Base-by-base conservation (phyloP, 2,888 invertebrate species). In the Villa cingulata region DNA sequence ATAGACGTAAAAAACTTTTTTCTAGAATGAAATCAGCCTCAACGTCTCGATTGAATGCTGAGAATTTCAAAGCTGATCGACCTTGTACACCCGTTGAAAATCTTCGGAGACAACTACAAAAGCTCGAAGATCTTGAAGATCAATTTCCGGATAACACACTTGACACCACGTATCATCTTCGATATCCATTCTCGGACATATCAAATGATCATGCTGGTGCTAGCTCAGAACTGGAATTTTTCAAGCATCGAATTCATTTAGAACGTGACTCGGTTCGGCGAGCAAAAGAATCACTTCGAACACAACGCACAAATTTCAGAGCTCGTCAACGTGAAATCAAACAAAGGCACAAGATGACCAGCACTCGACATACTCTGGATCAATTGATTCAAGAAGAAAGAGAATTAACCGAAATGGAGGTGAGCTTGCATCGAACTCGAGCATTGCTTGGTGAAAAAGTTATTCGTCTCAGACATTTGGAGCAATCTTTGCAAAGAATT, bases 371-470 rank as follows among this genome's bases (percentile, higher is more conserved):
- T 27, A 58, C 63, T 2, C 50, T 68, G 15, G 67, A 68, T 48
- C 66, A 70, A 50, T 50, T 65, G 23, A 70, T 70, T 32, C 64
- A 86, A 79, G 86, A 87, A 66, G 86, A 86, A 64, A 81, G 84
- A 51, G 86, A 86, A 53, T 70, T 85, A 3, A 86, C 86, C 0
- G 87, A 87, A 59, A 80, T 87, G 74, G 87, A 87, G 64, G 85
- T 87, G 51, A 85, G 84, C 48, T 65, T 87, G 40, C 86, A 87
- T 70, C 78, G 87, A 1, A 87, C 87, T 3, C 75, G 83, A 2
- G 84, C 86, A 5, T 67, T 87, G 34, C 71, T 87, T 18, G 86
- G 86, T 15, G 87, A 87, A 66, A 87, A 87, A 65, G 84, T 86
- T 45, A 87, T 87, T 45, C 72, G 87, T 18, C 69, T 87, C 61